These are phyloP conservation scores for Tethya wilhelma DNA, from an alignment of 37 sponge, comb jelly and placozoan genomes.

Conservation along the genomic window DNA sequence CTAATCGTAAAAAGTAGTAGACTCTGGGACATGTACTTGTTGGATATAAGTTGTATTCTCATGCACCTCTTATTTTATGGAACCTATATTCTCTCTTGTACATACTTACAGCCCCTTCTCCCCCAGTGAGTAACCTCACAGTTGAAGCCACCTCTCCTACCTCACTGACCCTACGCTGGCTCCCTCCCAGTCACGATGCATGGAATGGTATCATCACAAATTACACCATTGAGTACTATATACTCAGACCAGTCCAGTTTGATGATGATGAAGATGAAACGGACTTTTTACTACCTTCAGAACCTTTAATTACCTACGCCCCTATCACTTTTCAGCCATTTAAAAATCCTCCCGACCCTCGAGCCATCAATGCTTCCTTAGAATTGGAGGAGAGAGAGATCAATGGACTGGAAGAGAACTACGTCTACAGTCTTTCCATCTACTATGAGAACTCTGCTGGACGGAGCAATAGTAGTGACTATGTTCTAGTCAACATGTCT, in stretches of 20 bases:
- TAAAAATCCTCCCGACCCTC: background rate
- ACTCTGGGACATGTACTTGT: too few relatives aligned
- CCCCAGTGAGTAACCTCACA: background rate
- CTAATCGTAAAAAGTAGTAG: too few relatives aligned
- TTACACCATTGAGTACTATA: constrained; percentile 8
- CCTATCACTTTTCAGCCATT: constrained; percentile 1
- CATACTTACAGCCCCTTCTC: constrained; percentile 8
- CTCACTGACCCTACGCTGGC: background rate
- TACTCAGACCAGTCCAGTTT: background rate
- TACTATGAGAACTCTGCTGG: constrained; percentile 14
- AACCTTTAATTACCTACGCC: background rate
- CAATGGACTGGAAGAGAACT: constrained; percentile 14
- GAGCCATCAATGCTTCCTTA: background rate
- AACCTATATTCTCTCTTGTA: too few relatives aligned
- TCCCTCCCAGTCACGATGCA: background rate
- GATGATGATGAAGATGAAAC: background rate
- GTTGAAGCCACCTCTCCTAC: background rate
- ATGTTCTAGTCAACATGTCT: background rate
- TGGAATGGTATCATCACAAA: constrained; percentile 18
- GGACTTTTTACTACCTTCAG: background rate
- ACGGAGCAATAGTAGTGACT: background rate
- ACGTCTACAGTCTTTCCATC: background rate
- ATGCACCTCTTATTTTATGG: too few relatives aligned
- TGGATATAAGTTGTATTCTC: too few relatives aligned
- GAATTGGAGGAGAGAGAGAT: background rate